phyloP scores from a whole-genome alignment of 2,797 vertebrate species.

The Nothura maculosa region DNA sequence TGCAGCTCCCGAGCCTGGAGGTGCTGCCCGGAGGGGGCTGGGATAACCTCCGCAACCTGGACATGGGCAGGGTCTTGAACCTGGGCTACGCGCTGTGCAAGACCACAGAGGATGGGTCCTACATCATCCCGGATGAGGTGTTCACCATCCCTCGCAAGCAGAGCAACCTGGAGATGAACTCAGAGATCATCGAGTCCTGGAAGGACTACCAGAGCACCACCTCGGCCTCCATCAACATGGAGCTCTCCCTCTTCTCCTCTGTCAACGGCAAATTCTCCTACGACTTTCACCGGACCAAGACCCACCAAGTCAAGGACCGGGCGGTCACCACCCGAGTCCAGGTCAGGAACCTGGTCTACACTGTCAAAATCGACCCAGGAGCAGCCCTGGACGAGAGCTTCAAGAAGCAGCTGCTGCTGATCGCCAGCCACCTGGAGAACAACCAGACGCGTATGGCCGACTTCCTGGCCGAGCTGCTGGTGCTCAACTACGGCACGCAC shows the following conservation, averaged over 20 bases:
- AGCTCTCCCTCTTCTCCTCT: slow-evolving; percentile 79
- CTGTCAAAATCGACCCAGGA: slow-evolving; percentile 82
- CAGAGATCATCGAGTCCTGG: slow-evolving; percentile 91
- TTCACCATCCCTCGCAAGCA: slow-evolving; percentile 90
- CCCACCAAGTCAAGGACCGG: slow-evolving; percentile 86
- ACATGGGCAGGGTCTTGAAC: slow-evolving; percentile 90
- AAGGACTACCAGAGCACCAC: slow-evolving; percentile 86
- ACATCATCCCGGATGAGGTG: slow-evolving; percentile 90
- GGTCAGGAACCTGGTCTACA: slow-evolving; percentile 91
- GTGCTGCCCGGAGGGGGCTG: slow-evolving; percentile 93
- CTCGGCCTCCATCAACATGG: slow-evolving; percentile 85
- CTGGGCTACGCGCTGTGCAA: slow-evolving; percentile 88
- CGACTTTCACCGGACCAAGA: slow-evolving; percentile 88
- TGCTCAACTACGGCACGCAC: slow-evolving; percentile 92
- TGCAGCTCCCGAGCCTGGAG: slow-evolving; percentile 84
- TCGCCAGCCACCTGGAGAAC: slow-evolving; percentile 89
- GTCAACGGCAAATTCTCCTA: slow-evolving; percentile 90
- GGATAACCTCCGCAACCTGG: slow-evolving; percentile 93
- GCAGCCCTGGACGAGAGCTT: slow-evolving; percentile 85
- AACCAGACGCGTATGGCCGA: slow-evolving; percentile 88
- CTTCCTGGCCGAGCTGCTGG: slow-evolving; percentile 89
- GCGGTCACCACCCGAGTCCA: slow-evolving; percentile 88
- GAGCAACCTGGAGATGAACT: slow-evolving; percentile 90
- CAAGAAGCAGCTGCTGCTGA: slow-evolving; percentile 81
- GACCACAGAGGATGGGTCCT: slow-evolving; percentile 89